Base-by-base conservation (phyloP, 2,888 invertebrate species). In the Latrodectus elegans region DNA sequence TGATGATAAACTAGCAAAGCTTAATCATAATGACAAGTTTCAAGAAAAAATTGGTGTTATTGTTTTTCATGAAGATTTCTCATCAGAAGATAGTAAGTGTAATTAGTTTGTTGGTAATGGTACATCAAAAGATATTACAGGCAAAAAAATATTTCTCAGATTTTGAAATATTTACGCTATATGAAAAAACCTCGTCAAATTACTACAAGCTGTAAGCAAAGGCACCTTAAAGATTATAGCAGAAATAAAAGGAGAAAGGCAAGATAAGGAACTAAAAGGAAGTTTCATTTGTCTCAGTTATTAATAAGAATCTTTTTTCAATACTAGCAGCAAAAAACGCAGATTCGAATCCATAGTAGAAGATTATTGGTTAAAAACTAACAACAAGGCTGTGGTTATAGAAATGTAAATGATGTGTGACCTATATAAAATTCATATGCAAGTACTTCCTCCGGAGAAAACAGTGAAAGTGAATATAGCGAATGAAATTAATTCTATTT, bases 171-270 rank as follows among this genome's bases (percentile, higher is more conserved):
- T 88, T 88, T 65, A 15, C 22, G 0, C 67, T 49, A n/a, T 73
- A 78, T 53, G 53, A 51, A n/a, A 68, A 73, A 15, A 78, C 65
- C 9, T 55, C 71, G 9, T 75, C 79, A 6, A 78, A 64, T 38
- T 80, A 15, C 68, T 88, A 38, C 60, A 72, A 52, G 79, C 84
- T 12, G 22, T 88, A 15, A 84, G 88, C 12, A 78, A 68, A 77
- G 88, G 83, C 8, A 72, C 73, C 1, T 22, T 84, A 8, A 52
- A 78, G 51, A 88, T 83, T 14, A 38, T 81, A 3, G 72, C 71
- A n/a, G 8, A 55, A 14, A 67, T 70, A 9, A 79, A 78, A 65
- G 55, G 64, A 4, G 73, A 84, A 15, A 78, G 51, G 15, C 52
- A 73, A 49, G n/a, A 71, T 64, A 71, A 70, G n/a, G 65, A 72